Evolutionary conservation across 2,797 vertebrate genomes (phyloP).

Genomic region (Coluber constrictor): DNA sequence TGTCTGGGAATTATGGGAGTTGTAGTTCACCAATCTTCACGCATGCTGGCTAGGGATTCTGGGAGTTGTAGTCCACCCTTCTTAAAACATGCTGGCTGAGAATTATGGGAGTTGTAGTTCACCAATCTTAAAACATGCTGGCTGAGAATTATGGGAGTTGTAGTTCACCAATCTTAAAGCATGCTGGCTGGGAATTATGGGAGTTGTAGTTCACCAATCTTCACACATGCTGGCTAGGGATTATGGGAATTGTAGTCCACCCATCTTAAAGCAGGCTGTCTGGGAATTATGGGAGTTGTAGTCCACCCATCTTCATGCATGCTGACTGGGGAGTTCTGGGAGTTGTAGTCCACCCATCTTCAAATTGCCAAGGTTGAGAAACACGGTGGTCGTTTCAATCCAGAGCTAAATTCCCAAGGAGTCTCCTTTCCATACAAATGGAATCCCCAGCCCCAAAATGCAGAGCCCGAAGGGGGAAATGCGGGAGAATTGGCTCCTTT

Average conservation of each 20-base stretch:
- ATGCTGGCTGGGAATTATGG: no score
- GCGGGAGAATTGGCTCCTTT: not conserved
- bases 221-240: not conserved
- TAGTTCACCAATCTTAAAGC: not conserved
- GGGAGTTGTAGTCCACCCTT: no score
- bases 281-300: not conserved
- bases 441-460: accelerated
- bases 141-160: no score
- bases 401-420: not conserved
- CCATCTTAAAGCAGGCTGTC: accelerated
- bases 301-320: not conserved
- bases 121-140: not conserved
- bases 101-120: not conserved
- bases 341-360: not conserved
- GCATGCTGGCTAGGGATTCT: no score
- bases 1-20: no score
- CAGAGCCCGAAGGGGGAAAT: not conserved
- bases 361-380: not conserved
- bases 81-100: no score
- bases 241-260: not conserved
- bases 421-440: not conserved
- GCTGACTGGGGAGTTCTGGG: not conserved
- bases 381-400: not conserved
- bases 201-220: no score
- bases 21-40: no score